A percentile compares a stretch with the other conserved stretches of the same genome.
phyloP scores from a whole-genome alignment of 1,140 invertebrate species.

The Zaprionus davidi region DNA sequence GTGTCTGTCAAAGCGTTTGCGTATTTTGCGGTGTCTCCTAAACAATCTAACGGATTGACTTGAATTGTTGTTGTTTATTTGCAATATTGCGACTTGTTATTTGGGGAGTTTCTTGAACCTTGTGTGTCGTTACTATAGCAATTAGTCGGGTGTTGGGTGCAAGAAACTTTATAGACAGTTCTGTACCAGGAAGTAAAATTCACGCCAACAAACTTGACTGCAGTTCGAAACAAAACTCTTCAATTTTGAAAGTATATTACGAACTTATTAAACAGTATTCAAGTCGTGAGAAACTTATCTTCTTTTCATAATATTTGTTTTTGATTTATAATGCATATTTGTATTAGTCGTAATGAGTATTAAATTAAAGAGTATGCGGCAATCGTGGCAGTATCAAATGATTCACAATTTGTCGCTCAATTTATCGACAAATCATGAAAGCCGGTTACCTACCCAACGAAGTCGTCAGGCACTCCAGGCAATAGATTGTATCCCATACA shows the following conservation, averaged over 20 bases:
- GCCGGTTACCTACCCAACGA: constrained; percentile 57
- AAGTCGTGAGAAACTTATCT: too few species aligned
- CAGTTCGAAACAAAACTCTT: neutral
- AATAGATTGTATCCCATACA: constrained; percentile 18
- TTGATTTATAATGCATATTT: too few species aligned
- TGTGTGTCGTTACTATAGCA: constrained; percentile 69
- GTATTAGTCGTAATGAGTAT: too few species aligned
- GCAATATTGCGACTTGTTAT: constrained; percentile 34
- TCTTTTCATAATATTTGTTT: too few species aligned
- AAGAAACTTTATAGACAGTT: constrained; percentile 55
- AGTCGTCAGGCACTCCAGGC: neutral
- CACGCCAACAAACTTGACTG: neutral
- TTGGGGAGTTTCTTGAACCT: constrained; percentile 72
- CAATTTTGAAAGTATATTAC: too few species aligned
- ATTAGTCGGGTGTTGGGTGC: constrained; percentile 39
- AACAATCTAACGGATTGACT: neutral
- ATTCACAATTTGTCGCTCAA: constrained; percentile 22
- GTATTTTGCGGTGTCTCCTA: constrained; percentile 9
- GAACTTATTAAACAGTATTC: too few species aligned
- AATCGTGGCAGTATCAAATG: neutral
- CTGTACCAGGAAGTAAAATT: constrained; percentile 6
- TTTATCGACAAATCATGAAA: constrained; percentile 71
- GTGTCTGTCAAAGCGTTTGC: constrained; percentile 19
- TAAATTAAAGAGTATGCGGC: constrained; percentile 19
- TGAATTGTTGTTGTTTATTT: constrained; percentile 29